phyloP scores from a whole-genome alignment of 2,888 invertebrate species.

The Chymomyza procnemis region DNA sequence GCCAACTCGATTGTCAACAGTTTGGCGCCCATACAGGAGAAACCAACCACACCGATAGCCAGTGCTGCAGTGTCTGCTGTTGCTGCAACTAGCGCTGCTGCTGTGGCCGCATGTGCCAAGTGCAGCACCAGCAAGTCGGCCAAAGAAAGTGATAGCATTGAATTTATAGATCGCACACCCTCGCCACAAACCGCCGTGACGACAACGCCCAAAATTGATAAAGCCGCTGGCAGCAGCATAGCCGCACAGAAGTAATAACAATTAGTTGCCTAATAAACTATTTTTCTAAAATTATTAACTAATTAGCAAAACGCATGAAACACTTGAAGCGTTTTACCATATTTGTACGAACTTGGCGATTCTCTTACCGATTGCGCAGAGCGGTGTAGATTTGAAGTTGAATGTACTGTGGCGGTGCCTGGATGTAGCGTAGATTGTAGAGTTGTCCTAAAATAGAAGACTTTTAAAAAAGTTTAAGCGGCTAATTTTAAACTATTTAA shows the following conservation, averaged over 20 bases:
- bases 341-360: neutral
- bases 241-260: slow-evolving; percentile 24
- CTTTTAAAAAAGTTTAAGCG: no score
- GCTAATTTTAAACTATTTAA: no score
- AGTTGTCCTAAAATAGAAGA: no score
- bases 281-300: neutral
- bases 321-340: neutral
- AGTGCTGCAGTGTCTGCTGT: slow-evolving; percentile 17
- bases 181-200: slow-evolving; percentile 62
- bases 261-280: neutral
- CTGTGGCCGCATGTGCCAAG: neutral
- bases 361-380: slow-evolving; percentile 3
- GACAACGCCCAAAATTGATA: slow-evolving; percentile 9
- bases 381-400: no score
- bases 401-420: no score
- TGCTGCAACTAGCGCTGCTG: slow-evolving; percentile 3
- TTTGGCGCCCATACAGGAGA: slow-evolving; percentile 75
- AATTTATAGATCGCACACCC: slow-evolving; percentile 78
- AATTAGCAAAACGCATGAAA: neutral
- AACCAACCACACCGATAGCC: slow-evolving; percentile 43
- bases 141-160: slow-evolving; percentile 73
- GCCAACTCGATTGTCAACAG: slow-evolving; percentile 80
- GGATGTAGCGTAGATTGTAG: no score
- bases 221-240: slow-evolving; percentile 24
- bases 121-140: slow-evolving; percentile 5